Conservation (phyloP, 92 coral and sea anemone genomes). For the Epizoanthus rinbou region DNA sequence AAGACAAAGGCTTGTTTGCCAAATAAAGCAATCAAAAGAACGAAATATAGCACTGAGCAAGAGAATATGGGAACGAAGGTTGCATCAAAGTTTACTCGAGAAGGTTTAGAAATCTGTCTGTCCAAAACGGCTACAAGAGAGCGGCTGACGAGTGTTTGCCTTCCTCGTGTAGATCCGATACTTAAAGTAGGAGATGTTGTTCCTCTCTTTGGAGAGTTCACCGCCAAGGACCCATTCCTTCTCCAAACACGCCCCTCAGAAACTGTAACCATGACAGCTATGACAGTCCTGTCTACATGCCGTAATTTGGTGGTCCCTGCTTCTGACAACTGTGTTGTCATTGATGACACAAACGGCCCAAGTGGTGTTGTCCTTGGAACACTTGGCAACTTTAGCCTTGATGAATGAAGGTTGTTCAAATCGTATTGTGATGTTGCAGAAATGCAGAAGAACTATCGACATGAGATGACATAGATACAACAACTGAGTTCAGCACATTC, state of each 20-base stretch:
- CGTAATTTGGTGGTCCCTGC: neutral
- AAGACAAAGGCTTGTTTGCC: too few species aligned
- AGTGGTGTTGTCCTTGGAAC: constrained; percentile 28
- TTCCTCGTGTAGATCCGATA: neutral
- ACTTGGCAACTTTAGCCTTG: neutral
- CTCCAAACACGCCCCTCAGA: constrained; percentile 21
- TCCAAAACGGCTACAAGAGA: constrained; percentile 27
- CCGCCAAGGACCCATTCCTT: constrained; percentile 12
- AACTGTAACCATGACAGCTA: constrained; percentile 14
- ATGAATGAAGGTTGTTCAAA: neutral
- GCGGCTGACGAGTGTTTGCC: constrained; percentile 25
- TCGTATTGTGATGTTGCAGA: constrained; percentile 16
- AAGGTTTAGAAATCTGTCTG: neutral
- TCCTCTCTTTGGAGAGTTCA: constrained; percentile 16
- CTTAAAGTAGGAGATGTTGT: neutral
- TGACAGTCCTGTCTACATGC: constrained; percentile 1
- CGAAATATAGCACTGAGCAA: too few species aligned
- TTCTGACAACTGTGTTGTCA: neutral
- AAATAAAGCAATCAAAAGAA: too few species aligned
- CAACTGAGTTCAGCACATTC: neutral
- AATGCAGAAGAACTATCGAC: constrained; percentile 15
- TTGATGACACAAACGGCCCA: constrained; percentile 14
- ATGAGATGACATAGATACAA: constrained; percentile 22
- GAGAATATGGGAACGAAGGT: too few species aligned
- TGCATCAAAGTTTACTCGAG: neutral